Evolutionary conservation across 2,113 vertebrate species (phyloP).

Genomic region (pig (Sus scrofa)): DNA sequence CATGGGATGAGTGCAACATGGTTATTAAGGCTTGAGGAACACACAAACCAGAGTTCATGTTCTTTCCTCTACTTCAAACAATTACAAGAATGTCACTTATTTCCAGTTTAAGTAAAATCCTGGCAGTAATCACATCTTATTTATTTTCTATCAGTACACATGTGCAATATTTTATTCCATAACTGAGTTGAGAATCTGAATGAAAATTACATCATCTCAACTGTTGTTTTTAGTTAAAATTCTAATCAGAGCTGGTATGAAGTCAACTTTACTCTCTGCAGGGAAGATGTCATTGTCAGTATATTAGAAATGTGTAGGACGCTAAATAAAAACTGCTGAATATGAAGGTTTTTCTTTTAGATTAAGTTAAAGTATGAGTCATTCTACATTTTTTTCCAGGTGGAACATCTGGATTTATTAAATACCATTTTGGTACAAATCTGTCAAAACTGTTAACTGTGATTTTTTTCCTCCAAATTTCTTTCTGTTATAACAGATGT

Average conservation of each 20-base stretch:
- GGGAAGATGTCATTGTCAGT: slow-evolving; percentile 12
- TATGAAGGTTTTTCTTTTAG: slow-evolving; percentile 48
- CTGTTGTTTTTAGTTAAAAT: slow-evolving; percentile 1
- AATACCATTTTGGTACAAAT: slow-evolving; percentile 59
- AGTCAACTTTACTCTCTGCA: neutral
- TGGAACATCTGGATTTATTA: slow-evolving; percentile 42
- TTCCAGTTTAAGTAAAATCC: slow-evolving; percentile 4
- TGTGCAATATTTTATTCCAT: slow-evolving; percentile 24
- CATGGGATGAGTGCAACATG: neutral
- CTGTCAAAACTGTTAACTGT: slow-evolving; percentile 60
- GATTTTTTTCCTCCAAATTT: slow-evolving; percentile 36
- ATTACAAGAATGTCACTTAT: slow-evolving; percentile 1
- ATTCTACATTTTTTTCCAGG: slow-evolving; percentile 2
- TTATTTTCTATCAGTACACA: slow-evolving; percentile 13
- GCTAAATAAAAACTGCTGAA: neutral
- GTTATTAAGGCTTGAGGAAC: neutral
- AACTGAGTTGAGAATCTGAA: slow-evolving; percentile 27
- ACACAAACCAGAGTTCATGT: neutral
- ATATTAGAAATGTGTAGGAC: neutral
- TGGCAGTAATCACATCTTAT: neutral
- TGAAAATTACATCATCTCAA: slow-evolving; percentile 44
- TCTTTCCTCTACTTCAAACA: neutral
- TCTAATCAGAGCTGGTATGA: slow-evolving; percentile 22
- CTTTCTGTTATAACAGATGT: slow-evolving; percentile 22
- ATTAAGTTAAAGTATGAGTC: slow-evolving; percentile 50